Base-by-base conservation (phyloP, 2,113 vertebrate species). In the Scopus umbretta region DNA sequence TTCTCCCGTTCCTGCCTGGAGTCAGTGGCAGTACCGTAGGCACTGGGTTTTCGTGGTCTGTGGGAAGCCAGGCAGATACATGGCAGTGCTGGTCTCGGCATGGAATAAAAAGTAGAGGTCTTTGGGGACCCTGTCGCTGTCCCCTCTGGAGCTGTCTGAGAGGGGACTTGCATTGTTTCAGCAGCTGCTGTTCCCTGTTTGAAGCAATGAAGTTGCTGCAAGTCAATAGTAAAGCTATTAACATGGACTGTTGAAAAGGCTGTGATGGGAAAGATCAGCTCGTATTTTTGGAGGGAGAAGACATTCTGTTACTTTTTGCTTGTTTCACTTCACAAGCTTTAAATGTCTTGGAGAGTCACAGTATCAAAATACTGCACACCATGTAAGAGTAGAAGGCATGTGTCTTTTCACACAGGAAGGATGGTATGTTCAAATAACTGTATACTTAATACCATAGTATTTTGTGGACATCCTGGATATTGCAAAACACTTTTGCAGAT, bases 201-300 rank as follows among this genome's bases (percentile, higher is more conserved):
- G 65, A 68, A 53, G 55, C 53, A 2, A 9, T 58, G 30, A 68
- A 97, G 97, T 88, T 86, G 68, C 32, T 52, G 50, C 32, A 47
- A 88, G 90, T 73, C 88, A 74, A 52, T 42, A 47, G 95, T 97
- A 97, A 98, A 98, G 95, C 98, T 98, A 96, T 98, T 98, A 97
- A 97, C 97, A 97, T 98, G 98, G 98, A 98, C 59, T 25, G 93
- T 79, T 83, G 91, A 72, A 73, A 86, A 90, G 72, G 96, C 96
- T 97, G 94, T 96, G 93, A 94, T 38, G 90, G 88, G 75, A 30
- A 26, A 62, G 42, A 72, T 80, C 10, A 8, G 62, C 80, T 93
- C 71, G 26, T 30, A 5, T 13, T 19, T 63, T 20, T 5, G 34
- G 12, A 56, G 56, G 53, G 19, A 11, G 4, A 13, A 70, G 55